Evolutionary conservation across 2,888 invertebrate species (phyloP), one percentile per base, ranked within the genome.

Genomic region (Dugesia japonica): DNA sequence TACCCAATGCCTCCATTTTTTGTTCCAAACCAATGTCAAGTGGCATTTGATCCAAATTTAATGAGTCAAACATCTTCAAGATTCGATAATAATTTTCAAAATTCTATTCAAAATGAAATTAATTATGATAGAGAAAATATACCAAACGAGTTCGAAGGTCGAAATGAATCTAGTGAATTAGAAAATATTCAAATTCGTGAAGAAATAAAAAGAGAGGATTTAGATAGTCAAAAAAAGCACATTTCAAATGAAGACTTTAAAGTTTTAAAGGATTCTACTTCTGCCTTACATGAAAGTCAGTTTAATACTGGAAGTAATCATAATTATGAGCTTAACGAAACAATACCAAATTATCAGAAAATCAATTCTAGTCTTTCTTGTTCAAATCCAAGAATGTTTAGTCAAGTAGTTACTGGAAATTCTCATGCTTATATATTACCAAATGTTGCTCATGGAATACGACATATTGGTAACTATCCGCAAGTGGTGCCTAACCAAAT

Each of bases 51-150:
- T 56, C 23, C 56, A 23, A 56, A 56, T 56, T n/a, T 56, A 23
- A 56, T 56, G 56, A 23, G 7, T 20, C 56, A 56, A 56, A n/a
- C 56, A 4, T n/a, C 56, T 23, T 56, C 56, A 4, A 56, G 56
- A 56, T 56, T 13, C n/a, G 56, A 56, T 56, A 56, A 56, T 56
- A 56, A n/a, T 56, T 56, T 56, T n/a, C 56, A 20, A 56, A 56
- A 56, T 23, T 56, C 56, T n/a, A 4, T 23, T 56, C 23, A n/a
- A n/a, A 56, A n/a, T 56, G 56, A 56, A 20, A 23, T 56, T 9
- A 56, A 56, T 56, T 56, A 9, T n/a, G 56, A 56, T 23, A 4
- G 56, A 56, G 56, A 56, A 13, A 56, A 4, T 56, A 13, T 23
- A 56, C 56, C 1, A 56, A 20, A n/a, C 7, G 56, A 56, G 4